phyloP scores from a whole-genome alignment of 2,797 vertebrate species.

The Echeneis naucrates region DNA sequence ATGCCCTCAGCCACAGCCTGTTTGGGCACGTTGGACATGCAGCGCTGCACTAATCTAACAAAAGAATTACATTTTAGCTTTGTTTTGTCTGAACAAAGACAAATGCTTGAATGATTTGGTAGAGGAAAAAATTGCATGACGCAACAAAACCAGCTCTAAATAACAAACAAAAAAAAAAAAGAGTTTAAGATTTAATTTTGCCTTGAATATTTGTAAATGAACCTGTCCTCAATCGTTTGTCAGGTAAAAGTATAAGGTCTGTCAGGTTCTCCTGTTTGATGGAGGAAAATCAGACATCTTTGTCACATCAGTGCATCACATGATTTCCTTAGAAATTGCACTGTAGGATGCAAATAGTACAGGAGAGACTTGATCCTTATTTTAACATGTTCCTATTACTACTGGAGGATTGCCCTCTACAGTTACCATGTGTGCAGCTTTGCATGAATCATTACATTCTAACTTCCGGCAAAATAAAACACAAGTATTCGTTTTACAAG shows the following conservation, averaged over 20 bases:
- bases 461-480: slow-evolving; percentile 8
- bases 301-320: slow-evolving; percentile 42
- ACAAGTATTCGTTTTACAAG: slow-evolving; percentile 16
- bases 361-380: not conserved
- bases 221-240: slow-evolving; percentile 55
- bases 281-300: slow-evolving; percentile 47
- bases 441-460: not conserved
- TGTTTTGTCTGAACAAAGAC: slow-evolving; percentile 27
- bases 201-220: slow-evolving; percentile 27
- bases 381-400: not conserved
- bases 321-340: slow-evolving; percentile 22
- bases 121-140: slow-evolving; percentile 4
- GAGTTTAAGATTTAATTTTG: slow-evolving; percentile 1
- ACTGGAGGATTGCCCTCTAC: not conserved
- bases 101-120: slow-evolving; percentile 8
- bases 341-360: slow-evolving; percentile 22
- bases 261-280: slow-evolving; percentile 37
- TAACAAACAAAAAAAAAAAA: slow-evolving; percentile 16
- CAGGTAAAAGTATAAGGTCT: slow-evolving; percentile 35
- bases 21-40: slow-evolving; percentile 38
- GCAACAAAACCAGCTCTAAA: slow-evolving; percentile 7
- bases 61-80: slow-evolving; percentile 21
- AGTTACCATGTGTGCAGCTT: not conserved
- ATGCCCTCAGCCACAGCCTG: slow-evolving; percentile 48
- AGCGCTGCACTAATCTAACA: not conserved